phyloP scores from a whole-genome alignment of 2,113 vertebrate genomes.

The Lepus americanus region DNA sequence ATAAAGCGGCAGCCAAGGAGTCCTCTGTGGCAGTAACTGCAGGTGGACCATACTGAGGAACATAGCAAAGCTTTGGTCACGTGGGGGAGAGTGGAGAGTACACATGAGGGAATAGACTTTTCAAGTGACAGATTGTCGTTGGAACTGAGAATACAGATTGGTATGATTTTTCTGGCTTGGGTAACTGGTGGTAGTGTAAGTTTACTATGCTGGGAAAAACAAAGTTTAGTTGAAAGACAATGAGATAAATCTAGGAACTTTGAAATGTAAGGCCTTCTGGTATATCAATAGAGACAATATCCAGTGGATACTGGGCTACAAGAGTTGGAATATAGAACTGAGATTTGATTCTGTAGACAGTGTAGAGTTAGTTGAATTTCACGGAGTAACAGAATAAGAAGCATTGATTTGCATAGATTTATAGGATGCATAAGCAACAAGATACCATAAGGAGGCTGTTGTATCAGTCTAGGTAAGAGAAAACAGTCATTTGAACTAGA shows the following conservation, averaged over 20 bases:
- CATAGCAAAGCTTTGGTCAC: not conserved
- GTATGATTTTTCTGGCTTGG: not conserved
- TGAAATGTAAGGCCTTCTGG: not conserved
- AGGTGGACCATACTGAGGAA: not conserved
- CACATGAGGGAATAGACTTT: not conserved
- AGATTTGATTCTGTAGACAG: not conserved
- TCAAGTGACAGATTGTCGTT: not conserved
- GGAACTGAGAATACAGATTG: not conserved
- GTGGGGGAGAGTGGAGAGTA: not conserved
- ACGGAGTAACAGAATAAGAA: not conserved
- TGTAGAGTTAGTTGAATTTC: conserved; percentile 10
- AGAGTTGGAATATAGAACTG: not conserved
- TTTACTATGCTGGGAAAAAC: not conserved
- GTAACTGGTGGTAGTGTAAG: not conserved
- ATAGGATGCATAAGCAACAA: not conserved
- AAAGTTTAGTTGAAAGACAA: not conserved
- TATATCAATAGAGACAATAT: not conserved
- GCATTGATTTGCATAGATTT: conserved; percentile 30
- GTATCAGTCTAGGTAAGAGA: not conserved
- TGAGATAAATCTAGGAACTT: not conserved
- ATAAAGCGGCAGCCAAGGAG: not conserved
- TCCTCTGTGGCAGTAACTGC: not conserved
- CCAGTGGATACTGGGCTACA: not conserved
- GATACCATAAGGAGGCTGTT: not conserved
- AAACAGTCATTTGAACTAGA: not conserved